Base-by-base conservation (phyloP, 53 echinoderm and acorn worm species). In the Astropecten irregularis region DNA sequence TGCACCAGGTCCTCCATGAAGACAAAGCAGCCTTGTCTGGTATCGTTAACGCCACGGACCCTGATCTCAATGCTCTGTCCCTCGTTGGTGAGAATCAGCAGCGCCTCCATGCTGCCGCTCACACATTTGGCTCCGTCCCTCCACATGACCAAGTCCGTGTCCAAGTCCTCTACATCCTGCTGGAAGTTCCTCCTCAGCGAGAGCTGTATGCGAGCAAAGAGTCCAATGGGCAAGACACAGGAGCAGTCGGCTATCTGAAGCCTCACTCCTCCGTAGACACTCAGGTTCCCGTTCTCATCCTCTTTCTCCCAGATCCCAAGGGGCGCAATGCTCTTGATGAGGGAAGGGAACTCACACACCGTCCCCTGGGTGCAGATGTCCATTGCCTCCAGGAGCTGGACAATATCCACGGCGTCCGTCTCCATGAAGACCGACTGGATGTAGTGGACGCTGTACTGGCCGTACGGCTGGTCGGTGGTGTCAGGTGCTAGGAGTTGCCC, bases 401-500 rank as follows among this genome's bases (percentile, higher is more conserved):
- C 87, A 34, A 96, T 82, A 64, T 96, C 97, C 26, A 83, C 53
- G 9, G 83, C 85, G 28, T 96, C 94, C 0, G 97, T 84, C 39
- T 94, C 82, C 4, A 89, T 93, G 71, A 94, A 96, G 66, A 96
- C 60, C 2, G 91, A 84, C 66, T 96, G 97, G 66, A 96, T 91
- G 77, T 87, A 96, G 48, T 96, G 97, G 66, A 96, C 85, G 83
- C 97, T 96, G 68, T 96, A 96, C 55, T 94, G 91, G 50, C 97
- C 97, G 59, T 82, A 87, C 16, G 94, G 93, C 54, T 96, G 97
- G 57, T 93, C 94, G 19, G 82, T 83, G 35, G 74, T 62, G 40
- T 94, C 97, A 15, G 84, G 89, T 37, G 94, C 82, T 46, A 96
- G 69, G 22, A 96, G 88, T 28, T 90, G 92, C 40, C 91, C 92